Percentiles rank a stretch among this genome's conserved stretches.
Evolutionary conservation across 2,888 invertebrate species (phyloP).

Genomic region (Norana najaformis): DNA sequence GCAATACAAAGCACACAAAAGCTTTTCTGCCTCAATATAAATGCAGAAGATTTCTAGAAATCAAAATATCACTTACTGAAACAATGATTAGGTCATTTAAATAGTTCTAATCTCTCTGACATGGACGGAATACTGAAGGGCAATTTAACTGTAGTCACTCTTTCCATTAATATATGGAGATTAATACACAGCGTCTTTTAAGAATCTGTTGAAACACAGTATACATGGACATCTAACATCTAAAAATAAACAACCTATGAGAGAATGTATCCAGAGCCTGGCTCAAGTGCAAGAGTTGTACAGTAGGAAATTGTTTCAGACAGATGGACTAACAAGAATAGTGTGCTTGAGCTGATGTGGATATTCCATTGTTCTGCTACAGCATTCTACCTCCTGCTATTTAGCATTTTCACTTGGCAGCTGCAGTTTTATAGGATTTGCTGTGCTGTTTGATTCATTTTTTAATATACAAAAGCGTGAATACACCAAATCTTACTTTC

Average conservation of each 20-base stretch:
- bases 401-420: background rate
- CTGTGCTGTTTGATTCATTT: background rate
- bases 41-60: background rate
- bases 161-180: background rate
- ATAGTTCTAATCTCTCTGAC: background rate
- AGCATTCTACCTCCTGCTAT: background rate
- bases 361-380: background rate
- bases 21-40: background rate
- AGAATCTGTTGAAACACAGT: background rate
- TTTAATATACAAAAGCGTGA: background rate
- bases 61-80: too few species aligned
- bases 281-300: too few species aligned
- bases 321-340: background rate
- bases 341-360: background rate
- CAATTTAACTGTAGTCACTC: background rate
- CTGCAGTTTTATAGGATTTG: background rate
- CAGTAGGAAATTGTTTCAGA: too few species aligned
- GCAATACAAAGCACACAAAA: background rate
- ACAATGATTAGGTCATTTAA: too few species aligned
- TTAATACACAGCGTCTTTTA: background rate
- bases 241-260: background rate
- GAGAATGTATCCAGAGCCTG: background rate
- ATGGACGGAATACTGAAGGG: constrained; percentile 13
- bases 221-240: background rate
- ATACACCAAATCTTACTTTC: background rate